Conservation (phyloP, 2,888 invertebrate genomes). For the Mantis religiosa region DNA sequence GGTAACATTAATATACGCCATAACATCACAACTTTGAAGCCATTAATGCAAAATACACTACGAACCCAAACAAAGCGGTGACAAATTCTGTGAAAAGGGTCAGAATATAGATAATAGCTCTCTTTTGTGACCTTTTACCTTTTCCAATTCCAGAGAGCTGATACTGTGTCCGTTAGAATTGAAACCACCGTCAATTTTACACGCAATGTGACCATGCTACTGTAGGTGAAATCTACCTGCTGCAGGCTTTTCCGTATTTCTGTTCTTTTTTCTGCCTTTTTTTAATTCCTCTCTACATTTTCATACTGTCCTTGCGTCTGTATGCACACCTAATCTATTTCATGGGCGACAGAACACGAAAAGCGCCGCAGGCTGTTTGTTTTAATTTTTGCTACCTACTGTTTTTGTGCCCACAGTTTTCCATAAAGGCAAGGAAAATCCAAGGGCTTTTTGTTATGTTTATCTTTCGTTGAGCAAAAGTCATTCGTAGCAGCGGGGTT, state of each 20-base stretch:
- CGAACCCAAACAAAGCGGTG: no score
- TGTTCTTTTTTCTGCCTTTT: neutral
- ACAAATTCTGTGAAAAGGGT: no score
- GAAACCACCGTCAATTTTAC: neutral
- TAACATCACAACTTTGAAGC: no score
- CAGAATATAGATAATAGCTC: neutral
- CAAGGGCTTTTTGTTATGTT: neutral
- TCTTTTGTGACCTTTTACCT: neutral
- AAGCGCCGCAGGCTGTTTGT: neutral
- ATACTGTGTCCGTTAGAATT: neutral
- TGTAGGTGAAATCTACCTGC: neutral
- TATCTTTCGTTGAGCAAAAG: neutral
- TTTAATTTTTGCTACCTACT: neutral
- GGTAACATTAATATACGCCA: no score
- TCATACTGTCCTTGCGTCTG: neutral
- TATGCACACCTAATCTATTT: neutral
- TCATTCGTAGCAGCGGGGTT: neutral
- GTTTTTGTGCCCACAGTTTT: neutral
- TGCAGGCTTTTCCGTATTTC: no score
- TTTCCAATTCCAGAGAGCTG: neutral
- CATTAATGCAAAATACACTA: no score
- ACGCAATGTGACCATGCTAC: neutral
- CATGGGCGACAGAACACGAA: neutral
- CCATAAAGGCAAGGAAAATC: neutral
- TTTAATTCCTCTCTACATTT: neutral